Evolutionary conservation across 1,140 invertebrate species (phyloP), one percentile per base, ranked within the genome.

Genomic region (Pomacea maculata): DNA sequence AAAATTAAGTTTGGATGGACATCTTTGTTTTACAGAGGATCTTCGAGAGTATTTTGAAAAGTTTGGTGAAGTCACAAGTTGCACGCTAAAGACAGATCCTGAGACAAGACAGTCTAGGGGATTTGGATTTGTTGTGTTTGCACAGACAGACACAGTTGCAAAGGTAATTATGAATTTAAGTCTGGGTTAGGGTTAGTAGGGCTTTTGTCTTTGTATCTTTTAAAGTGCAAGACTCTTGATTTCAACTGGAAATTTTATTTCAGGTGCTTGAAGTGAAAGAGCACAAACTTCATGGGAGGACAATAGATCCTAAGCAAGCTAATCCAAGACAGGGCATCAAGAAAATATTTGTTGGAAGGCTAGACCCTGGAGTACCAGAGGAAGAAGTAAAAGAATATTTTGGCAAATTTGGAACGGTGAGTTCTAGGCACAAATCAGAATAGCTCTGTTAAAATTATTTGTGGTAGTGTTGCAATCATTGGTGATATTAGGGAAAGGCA

Each of bases 71-170:
- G 97, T 99, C 45, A 96, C 97, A 85, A 97, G 98, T 92, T 98
- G 97, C 90, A 97, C 98, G 72, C 96, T 99, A 72, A 99, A 99
- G 97, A 98, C 98, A 93, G 98, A 99, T 92, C 96, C 95, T 88
- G 97, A 98, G 92, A 98, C 97, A 29, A 97, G 96, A n/a, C 94
- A 97, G 83, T 98, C 97, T 63, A 93, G 98, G 88, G 97, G 97
- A 61, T 98, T 98, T 93, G 97, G 97, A 78, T 99, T 99, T 92
- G 97, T 99, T 54, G 98, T 97, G 55, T 99, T 98, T 91, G 95
- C 96, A 83, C 96, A 98, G 92, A 95, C 97, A 14, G 94, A 80
- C 45, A 71, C 83, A 80, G 85, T 91, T 71, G 86, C 89, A 63
- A 87, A 88, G 84, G 89, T 91, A 87, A 82, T 54, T 78, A 45